phyloP scores from a whole-genome alignment of 2,113 vertebrate species.

The Pogona vitticeps region DNA sequence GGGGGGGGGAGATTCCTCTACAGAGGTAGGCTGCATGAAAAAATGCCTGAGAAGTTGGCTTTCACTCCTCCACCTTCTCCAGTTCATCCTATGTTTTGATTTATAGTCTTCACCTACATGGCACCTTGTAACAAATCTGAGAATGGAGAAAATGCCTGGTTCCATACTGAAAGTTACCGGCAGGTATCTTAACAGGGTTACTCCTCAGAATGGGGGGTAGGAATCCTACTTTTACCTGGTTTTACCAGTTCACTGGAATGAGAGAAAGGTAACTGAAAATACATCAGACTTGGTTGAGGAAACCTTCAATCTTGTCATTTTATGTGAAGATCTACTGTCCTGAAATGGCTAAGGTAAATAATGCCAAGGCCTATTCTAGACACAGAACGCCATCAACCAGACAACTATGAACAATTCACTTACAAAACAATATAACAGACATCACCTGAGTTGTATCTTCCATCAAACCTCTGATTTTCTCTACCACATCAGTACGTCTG shows the following conservation, averaged over 20 bases:
- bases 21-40: neutral
- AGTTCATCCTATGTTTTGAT: neutral
- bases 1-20: neutral
- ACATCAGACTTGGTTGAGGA: neutral
- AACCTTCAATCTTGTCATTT: neutral
- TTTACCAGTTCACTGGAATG: neutral
- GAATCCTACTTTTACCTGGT: neutral
- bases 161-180: neutral
- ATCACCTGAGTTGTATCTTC: slow-evolving; percentile 91
- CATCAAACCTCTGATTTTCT: slow-evolving; percentile 95
- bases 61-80: neutral
- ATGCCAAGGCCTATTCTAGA: neutral
- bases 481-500: slow-evolving; percentile 92
- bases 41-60: neutral
- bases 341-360: neutral
- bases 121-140: neutral
- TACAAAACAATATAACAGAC: neutral
- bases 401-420: neutral
- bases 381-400: neutral
- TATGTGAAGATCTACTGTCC: neutral
- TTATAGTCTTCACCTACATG: too few relatives aligned
- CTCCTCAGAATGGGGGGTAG: neutral
- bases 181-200: neutral
- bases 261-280: neutral
- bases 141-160: neutral